Base-by-base conservation (phyloP, 2,797 vertebrate species). In the Macroramphosus scolopax region DNA sequence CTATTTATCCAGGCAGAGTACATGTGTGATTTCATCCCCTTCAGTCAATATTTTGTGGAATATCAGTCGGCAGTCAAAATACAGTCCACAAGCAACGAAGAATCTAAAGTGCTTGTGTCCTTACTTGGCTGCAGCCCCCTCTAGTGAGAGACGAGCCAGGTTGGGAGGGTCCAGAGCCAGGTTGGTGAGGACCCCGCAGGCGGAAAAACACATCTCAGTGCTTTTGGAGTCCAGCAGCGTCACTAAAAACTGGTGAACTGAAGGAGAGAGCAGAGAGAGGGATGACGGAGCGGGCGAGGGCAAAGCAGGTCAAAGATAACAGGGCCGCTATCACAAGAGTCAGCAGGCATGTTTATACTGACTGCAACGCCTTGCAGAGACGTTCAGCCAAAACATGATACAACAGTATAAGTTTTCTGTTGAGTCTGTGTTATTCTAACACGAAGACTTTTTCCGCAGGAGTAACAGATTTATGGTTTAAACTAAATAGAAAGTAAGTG, bases 141-240 rank as follows among this genome's bases (percentile, higher is more conserved):
- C 93, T 52, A 84, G 81, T 31, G 81, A 86, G 14, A 99, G 87
- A 43, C 86, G 45, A 63, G 29, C 52, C 59, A 89, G 84, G 72
- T 78, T 92, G 41, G 87, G 79, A 45, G 89, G 83, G 61, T 96
- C 92, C 69, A 88, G 80, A 4, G 93, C 91, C 81, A 98, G 90
- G 76, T 99, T 98, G 47, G 93, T 93, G 68, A 99, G 92, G 64
- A 99, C 93, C 25, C 96, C 97, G 42, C 94, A 96, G 66, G 94
- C 93, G 20, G 92, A 92, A 70, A 94, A 95, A 75, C 97, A 99
- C 71, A 96, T 72, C 15, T 97, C 94, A 7, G 87, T 80, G 59
- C 89, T 92, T 83, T 92, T 93, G 12, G 93, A 92, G 81, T 95
- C 95, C 20, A 99, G 88, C 60, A 99, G 86, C 2, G 91, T 80